A percentile compares a stretch with the other conserved stretches of the same genome.
Conservation (phyloP, 2,888 invertebrate genomes). For the Zygothrica quintamaculata region DNA sequence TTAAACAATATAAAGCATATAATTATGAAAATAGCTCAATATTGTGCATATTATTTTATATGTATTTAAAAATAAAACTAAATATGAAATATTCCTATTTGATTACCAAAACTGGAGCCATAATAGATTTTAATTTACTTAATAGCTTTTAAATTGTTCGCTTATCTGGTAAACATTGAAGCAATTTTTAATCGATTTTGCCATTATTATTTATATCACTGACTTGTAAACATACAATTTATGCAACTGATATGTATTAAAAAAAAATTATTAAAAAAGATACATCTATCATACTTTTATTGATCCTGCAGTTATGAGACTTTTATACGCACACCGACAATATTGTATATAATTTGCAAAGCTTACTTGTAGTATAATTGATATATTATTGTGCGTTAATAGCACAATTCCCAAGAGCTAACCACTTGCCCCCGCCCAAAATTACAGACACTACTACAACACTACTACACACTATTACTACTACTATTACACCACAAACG, state of each 20-base stretch:
- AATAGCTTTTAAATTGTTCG: too few relatives aligned
- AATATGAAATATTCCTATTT: too few relatives aligned
- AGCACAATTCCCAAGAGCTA: conserved; percentile 13
- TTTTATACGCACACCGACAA: background rate
- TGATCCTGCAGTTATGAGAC: background rate
- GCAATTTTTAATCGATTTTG: background rate
- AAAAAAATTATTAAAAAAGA: conserved; percentile 11
- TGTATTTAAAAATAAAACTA: too few relatives aligned
- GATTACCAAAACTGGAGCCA: too few relatives aligned
- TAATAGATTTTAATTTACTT: background rate
- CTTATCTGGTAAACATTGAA: background rate
- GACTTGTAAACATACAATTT: conserved; percentile 71
- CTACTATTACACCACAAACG: conserved; percentile 18
- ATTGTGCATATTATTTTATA: too few relatives aligned
- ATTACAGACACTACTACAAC: conserved; percentile 39
- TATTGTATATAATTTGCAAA: background rate
- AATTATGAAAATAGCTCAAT: too few relatives aligned
- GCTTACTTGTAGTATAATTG: background rate
- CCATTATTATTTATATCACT: background rate
- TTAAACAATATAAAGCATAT: too few relatives aligned
- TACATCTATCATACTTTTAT: background rate
- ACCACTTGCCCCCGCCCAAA: conserved; percentile 51
- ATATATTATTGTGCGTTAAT: conserved; percentile 6
- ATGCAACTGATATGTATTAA: conserved; percentile 59
- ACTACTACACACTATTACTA: too few relatives aligned